A percentile compares a stretch with the other conserved stretches of the same genome.
These are phyloP conservation scores for Trachurus trachurus DNA, from an alignment of 2,797 vertebrate genomes.

Conservation along the genomic window DNA sequence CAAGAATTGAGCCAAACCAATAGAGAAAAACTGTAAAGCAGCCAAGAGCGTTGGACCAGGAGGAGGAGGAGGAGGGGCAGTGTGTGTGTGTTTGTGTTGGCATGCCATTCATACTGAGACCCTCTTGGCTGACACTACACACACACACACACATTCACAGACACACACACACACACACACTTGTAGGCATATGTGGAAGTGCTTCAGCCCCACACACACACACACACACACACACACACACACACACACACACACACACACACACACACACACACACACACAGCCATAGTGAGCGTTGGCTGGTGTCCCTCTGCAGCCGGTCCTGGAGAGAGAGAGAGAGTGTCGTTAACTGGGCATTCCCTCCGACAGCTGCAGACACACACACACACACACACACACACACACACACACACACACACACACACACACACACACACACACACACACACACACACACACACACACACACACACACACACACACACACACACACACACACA, in stretches of 20 bases:
- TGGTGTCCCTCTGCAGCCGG: conserved; percentile 60
- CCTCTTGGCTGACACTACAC: conserved; percentile 12
- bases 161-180: conserved; percentile 26
- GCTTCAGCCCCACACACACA: conserved; percentile 18
- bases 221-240: conserved; percentile 27
- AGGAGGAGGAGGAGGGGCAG: too few relatives aligned
- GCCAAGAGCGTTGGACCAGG: conserved; percentile 31
- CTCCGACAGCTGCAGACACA: conserved; percentile 70
- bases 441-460: conserved; percentile 39
- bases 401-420: conserved; percentile 36
- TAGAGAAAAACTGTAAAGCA: too few relatives aligned
- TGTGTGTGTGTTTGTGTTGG: conserved; percentile 62
- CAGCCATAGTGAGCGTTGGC: conserved; percentile 39
- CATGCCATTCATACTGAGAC: conserved; percentile 56
- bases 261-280: conserved; percentile 28
- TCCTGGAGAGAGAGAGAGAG: conserved; percentile 38
- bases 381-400: conserved; percentile 28
- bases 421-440: conserved; percentile 24
- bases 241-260: conserved; percentile 27
- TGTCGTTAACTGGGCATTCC: conserved; percentile 67
- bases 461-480: conserved; percentile 29
- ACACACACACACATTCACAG: conserved; percentile 27
- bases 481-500: conserved; percentile 31
- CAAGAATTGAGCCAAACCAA: too few relatives aligned
- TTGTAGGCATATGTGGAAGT: conserved; percentile 35